These are phyloP conservation scores for Abrostola triplasia DNA, from an alignment of 2,888 invertebrate genomes.

Conservation along the genomic window DNA sequence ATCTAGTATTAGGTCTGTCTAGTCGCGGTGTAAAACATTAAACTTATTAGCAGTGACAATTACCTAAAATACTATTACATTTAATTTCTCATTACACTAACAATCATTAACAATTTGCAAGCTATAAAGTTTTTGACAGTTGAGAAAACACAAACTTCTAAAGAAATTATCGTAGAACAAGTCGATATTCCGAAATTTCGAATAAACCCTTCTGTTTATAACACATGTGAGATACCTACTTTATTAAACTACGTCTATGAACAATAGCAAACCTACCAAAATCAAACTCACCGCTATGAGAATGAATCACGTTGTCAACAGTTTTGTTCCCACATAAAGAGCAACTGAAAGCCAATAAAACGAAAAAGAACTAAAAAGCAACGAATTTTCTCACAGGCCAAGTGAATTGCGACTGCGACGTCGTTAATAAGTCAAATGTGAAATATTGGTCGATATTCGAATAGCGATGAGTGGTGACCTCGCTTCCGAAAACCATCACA, in stretches of 20 bases:
- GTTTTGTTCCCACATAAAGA: slow-evolving; percentile 46
- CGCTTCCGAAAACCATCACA: slow-evolving; percentile 85
- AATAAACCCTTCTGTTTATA: background rate
- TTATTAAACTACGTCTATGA: slow-evolving; percentile 10
- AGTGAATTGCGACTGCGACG: slow-evolving; percentile 61
- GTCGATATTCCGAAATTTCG: background rate
- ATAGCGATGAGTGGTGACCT: slow-evolving; percentile 77
- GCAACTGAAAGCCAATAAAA: slow-evolving; percentile 37
- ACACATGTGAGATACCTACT: slow-evolving; percentile 2
- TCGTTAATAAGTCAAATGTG: slow-evolving; percentile 79
- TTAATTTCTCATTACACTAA: too few species aligned
- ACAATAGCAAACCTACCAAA: slow-evolving; percentile 21
- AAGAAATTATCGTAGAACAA: background rate
- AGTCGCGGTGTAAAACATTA: too few species aligned
- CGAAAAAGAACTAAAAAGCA: slow-evolving; percentile 39
- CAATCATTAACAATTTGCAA: too few species aligned
- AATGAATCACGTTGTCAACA: slow-evolving; percentile 38
- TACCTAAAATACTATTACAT: too few species aligned
- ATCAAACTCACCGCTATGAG: slow-evolving; percentile 26
- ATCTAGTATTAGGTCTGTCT: too few species aligned
- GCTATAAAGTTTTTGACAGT: too few species aligned
- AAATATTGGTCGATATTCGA: slow-evolving; percentile 82
- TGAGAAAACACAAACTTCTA: too few species aligned
- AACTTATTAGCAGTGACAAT: too few species aligned
- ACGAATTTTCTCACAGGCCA: slow-evolving; percentile 45